phyloP scores from a whole-genome alignment of 1,140 invertebrate genomes.

The Macrobrachium nipponense region DNA sequence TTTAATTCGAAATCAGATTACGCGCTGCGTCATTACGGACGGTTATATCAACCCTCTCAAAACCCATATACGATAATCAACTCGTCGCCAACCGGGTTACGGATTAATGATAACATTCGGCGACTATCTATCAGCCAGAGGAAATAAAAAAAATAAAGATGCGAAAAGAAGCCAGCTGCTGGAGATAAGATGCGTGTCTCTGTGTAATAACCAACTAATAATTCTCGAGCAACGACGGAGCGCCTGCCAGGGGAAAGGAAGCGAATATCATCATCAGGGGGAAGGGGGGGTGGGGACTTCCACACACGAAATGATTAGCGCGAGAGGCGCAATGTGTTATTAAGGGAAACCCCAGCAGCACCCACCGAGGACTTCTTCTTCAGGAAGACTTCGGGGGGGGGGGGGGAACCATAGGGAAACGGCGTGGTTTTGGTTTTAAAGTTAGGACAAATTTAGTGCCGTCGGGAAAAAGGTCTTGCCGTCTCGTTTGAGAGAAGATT shows the following conservation, averaged over 20 bases:
- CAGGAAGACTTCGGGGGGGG: too few relatives aligned
- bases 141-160: too few relatives aligned
- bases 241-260: slow-evolving; percentile 28
- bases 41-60: slow-evolving; percentile 28
- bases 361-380: too few relatives aligned
- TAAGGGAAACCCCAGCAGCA: too few relatives aligned
- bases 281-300: not conserved
- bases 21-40: slow-evolving; percentile 7
- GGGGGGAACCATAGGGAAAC: too few relatives aligned
- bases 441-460: too few relatives aligned
- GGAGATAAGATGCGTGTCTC: slow-evolving; percentile 8
- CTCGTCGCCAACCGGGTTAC: not conserved
- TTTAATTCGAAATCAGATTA: slow-evolving; percentile 21
- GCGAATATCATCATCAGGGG: slow-evolving; percentile 40
- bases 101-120: not conserved
- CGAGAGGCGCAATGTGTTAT: not conserved
- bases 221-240: slow-evolving; percentile 30
- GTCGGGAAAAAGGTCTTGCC: too few relatives aligned
- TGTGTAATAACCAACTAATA: slow-evolving; percentile 41
- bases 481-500: too few relatives aligned
- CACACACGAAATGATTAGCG: not conserved
- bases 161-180: not conserved
- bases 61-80: slow-evolving; percentile 9
- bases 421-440: too few relatives aligned
- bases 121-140: not conserved